These are phyloP conservation scores for Calosoma granatense DNA, from an alignment of 1,140 invertebrate genomes.

Conservation along the genomic window DNA sequence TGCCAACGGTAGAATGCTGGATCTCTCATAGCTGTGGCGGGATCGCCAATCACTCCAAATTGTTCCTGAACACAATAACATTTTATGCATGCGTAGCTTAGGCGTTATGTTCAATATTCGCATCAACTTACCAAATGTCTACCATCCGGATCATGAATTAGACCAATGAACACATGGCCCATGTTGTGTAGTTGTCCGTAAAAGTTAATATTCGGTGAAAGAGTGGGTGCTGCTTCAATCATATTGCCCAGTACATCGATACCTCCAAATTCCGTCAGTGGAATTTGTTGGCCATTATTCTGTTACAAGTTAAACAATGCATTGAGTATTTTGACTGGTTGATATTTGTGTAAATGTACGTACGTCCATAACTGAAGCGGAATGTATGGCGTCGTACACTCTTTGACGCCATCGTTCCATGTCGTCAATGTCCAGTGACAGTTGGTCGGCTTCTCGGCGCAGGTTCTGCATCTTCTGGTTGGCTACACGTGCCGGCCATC, in stretches of 20 bases:
- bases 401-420: slow-evolving; percentile 65
- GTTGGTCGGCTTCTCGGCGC: slow-evolving; percentile 52
- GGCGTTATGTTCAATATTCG: no score
- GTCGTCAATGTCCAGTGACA: slow-evolving; percentile 54
- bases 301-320: no score
- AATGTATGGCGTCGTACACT: slow-evolving; percentile 62
- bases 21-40: slow-evolving; percentile 67
- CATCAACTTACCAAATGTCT: slow-evolving; percentile 37
- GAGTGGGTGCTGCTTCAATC: slow-evolving; percentile 32
- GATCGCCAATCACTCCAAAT: slow-evolving; percentile 56
- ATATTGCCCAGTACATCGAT: slow-evolving; percentile 41
- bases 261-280: slow-evolving; percentile 28
- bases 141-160: slow-evolving; percentile 45
- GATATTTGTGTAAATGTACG: slow-evolving; percentile 28
- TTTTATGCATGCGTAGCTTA: no score
- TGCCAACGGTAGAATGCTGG: slow-evolving; percentile 81
- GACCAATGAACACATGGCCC: slow-evolving; percentile 44
- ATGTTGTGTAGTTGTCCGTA: slow-evolving; percentile 51
- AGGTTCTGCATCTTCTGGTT: slow-evolving; percentile 50
- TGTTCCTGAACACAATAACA: slow-evolving; percentile 35
- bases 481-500: slow-evolving; percentile 51
- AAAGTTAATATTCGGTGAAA: slow-evolving; percentile 34
- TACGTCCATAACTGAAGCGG: slow-evolving; percentile 47
- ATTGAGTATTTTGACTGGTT: no score
- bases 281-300: slow-evolving; percentile 21